These are phyloP conservation scores for Epinephelus fuscoguttatus DNA, from an alignment of 2,113 vertebrate genomes.

Conservation along the genomic window DNA sequence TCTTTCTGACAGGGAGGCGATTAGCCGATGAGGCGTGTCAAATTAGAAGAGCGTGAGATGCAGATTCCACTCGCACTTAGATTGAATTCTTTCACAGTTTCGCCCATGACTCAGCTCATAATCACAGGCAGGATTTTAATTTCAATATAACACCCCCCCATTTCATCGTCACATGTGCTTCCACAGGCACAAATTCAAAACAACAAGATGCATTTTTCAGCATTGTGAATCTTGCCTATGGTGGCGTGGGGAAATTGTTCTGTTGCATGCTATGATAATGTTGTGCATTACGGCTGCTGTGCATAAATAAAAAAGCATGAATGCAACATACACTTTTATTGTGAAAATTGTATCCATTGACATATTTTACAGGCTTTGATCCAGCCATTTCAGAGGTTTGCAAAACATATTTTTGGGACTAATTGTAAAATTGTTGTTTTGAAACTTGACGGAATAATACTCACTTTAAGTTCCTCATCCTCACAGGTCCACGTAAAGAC, in stretches of 20 bases:
- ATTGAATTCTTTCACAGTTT: constrained; percentile 59
- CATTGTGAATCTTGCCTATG: constrained; percentile 17
- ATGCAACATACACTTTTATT: not conserved
- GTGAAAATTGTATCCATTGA: not conserved
- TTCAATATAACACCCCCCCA: constrained; percentile 14
- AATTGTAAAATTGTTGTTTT: not conserved
- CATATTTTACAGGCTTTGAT: constrained; percentile 1
- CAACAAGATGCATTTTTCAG: constrained; percentile 29
- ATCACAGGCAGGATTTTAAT: constrained; percentile 62
- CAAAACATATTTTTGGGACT: not conserved
- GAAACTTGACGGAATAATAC: not conserved
- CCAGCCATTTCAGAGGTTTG: not conserved
- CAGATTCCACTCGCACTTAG: constrained; percentile 33
- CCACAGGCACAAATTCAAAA: constrained; percentile 40
- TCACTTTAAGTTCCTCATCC: not conserved
- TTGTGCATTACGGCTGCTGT: not conserved
- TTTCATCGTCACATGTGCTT: not conserved
- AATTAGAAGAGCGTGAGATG: constrained; percentile 54
- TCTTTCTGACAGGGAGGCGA: constrained; percentile 59
- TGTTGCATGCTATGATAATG: constrained; percentile 23
- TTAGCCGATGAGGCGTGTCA: constrained; percentile 39
- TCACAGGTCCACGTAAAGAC: not conserved
- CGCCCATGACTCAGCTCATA: constrained; percentile 62
- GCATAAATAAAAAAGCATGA: not conserved
- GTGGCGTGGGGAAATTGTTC: constrained; percentile 6